These are phyloP conservation scores for Parotia lawesii DNA, from an alignment of 2,113 vertebrate species.

Conservation along the genomic window DNA sequence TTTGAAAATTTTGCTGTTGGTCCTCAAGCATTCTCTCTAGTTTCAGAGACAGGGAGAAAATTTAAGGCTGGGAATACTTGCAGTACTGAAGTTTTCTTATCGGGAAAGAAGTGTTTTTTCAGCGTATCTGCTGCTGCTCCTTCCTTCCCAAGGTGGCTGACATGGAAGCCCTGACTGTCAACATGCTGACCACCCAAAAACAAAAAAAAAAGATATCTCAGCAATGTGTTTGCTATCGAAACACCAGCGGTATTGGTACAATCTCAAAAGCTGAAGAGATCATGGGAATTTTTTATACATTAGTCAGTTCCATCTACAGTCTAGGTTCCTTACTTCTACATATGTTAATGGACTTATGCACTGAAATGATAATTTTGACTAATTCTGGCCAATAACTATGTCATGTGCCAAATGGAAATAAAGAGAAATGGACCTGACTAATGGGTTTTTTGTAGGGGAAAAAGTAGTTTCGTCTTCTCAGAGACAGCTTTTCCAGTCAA, in stretches of 20 bases:
- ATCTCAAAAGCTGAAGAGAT: background rate
- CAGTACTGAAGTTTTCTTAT: background rate
- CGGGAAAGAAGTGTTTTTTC: background rate
- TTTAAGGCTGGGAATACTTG: background rate
- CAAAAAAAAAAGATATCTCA: background rate
- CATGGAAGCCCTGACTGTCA: background rate
- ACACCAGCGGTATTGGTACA: background rate
- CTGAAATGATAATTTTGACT: background rate
- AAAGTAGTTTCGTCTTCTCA: background rate
- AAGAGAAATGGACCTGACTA: background rate
- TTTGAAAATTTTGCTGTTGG: background rate
- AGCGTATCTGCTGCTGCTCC: background rate
- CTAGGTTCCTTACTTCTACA: background rate
- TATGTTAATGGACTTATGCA: background rate
- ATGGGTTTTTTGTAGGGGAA: background rate
- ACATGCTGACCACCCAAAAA: background rate
- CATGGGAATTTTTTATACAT: background rate
- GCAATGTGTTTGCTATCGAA: background rate
- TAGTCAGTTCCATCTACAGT: background rate
- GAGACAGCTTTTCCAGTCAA: background rate
- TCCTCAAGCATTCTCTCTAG: background rate
- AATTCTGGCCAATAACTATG: background rate
- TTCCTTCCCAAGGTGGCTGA: background rate
- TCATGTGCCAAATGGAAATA: background rate
- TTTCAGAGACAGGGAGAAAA: background rate